A percentile compares a stretch with the other conserved stretches of the same genome.
phyloP scores from a whole-genome alignment of 2,113 vertebrate species.

The Ia io region DNA sequence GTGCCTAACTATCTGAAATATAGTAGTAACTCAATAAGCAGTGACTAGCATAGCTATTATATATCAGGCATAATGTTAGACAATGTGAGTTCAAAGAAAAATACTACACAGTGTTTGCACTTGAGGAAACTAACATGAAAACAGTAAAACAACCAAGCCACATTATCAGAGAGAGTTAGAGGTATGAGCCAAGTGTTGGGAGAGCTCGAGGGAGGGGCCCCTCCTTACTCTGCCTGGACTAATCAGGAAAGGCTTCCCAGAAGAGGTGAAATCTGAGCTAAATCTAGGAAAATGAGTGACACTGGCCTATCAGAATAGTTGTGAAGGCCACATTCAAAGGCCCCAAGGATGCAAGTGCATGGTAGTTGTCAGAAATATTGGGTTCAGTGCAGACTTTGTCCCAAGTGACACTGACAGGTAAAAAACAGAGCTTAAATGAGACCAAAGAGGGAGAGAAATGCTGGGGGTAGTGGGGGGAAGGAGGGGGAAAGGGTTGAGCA shows the following conservation, averaged over 20 bases:
- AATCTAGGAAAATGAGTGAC: background rate
- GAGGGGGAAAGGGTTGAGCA: too few relatives aligned
- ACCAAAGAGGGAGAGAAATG: background rate
- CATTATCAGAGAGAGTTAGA: background rate
- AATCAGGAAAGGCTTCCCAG: background rate
- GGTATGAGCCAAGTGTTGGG: background rate
- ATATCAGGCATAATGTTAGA: background rate
- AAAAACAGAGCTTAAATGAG: background rate
- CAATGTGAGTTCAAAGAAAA: background rate
- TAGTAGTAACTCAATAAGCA: background rate
- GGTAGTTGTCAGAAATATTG: background rate
- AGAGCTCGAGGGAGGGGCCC: background rate
- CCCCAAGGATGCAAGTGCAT: background rate
- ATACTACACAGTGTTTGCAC: background rate
- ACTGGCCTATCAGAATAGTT: background rate
- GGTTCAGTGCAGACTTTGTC: background rate
- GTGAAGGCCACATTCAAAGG: background rate
- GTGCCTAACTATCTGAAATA: background rate
- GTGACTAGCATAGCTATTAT: background rate
- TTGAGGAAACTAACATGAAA: fast-evolving
- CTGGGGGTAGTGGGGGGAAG: fast-evolving
- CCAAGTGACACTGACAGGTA: fast-evolving
- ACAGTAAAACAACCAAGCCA: background rate
- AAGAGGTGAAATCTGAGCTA: background rate
- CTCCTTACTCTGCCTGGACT: background rate